Evolutionary conservation across 2,888 invertebrate species (phyloP), one percentile per base, ranked within the genome.

Genomic region (Atrina japonica): DNA sequence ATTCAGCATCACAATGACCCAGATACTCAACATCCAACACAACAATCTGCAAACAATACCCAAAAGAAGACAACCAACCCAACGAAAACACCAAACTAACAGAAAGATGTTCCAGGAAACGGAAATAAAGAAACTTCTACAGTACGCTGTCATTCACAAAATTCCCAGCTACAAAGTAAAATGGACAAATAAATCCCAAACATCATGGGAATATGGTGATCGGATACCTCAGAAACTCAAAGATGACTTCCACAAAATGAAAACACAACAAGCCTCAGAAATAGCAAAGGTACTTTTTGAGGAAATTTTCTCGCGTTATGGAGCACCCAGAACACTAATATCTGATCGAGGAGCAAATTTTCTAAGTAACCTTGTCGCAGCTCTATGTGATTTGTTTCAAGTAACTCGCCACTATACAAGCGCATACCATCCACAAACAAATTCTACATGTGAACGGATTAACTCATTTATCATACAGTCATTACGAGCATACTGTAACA

Each of bases 271-370:
- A 47, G 47, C 47, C 6, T 18, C 47, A 9, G 47, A 47, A 47
- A 21, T 47, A 9, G 47, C 47, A 5, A 47, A 16, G 5, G 16
- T 47, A 18, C n/a, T 47, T 5, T 47, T 47, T 16, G 21, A 16
- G 6, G 47, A 47, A 16, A 47, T 47, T 5, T 29, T 55, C 11
- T 11, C 55, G 3, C 3, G 55, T 2, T 55, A 29, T 29, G 55
- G 55, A 29, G 55, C 55, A 29, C 18, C n/a, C 2, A 27, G 55
- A 16, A 7, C 29, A 6, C 3, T 55, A n/a, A 16, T 55, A 18
- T 63, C 70, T 27, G 76, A 76, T 23, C n/a, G 29, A 35, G 35
- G 35, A 35, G 11, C 6, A 11, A 35, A 35, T 35, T 35, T 35
- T 11, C 5, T 35, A 11, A 29, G 29, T 2, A 29, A 25, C 9